Evolutionary conservation across 2,113 vertebrate species (phyloP).

Genomic region (Todiramphus saurophagus): DNA sequence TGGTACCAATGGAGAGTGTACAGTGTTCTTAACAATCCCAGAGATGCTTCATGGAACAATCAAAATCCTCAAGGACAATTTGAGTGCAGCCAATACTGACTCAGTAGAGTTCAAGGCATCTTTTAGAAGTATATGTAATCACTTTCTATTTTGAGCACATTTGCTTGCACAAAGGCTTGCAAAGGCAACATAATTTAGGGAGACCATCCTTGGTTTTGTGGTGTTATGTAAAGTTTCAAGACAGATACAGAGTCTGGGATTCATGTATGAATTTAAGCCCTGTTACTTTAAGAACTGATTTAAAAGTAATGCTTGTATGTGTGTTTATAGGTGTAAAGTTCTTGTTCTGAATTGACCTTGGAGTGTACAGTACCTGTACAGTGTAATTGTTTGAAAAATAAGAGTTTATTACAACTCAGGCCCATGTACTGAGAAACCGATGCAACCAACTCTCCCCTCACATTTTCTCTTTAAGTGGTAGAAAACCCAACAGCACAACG

Average conservation of each 20-base stretch:
- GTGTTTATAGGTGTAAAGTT: neutral
- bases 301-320: neutral
- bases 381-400: neutral
- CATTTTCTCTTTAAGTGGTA: neutral
- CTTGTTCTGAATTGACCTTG: neutral
- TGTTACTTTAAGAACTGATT: neutral
- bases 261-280: neutral
- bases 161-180: neutral
- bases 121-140: neutral
- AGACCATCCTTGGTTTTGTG: neutral
- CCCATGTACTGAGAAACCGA: neutral
- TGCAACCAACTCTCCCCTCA: neutral
- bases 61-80: slow-evolving; percentile 22
- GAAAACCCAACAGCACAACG: neutral
- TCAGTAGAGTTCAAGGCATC: neutral
- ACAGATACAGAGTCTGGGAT: accelerated
- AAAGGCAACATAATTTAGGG: neutral
- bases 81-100: neutral
- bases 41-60: neutral
- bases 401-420: neutral
- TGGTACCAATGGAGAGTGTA: neutral
- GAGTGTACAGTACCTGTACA: neutral
- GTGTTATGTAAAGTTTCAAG: neutral
- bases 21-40: neutral
- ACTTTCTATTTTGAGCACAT: neutral